phyloP scores from a whole-genome alignment of 2,797 vertebrate genomes.

The Onychomys leucogaster region DNA sequence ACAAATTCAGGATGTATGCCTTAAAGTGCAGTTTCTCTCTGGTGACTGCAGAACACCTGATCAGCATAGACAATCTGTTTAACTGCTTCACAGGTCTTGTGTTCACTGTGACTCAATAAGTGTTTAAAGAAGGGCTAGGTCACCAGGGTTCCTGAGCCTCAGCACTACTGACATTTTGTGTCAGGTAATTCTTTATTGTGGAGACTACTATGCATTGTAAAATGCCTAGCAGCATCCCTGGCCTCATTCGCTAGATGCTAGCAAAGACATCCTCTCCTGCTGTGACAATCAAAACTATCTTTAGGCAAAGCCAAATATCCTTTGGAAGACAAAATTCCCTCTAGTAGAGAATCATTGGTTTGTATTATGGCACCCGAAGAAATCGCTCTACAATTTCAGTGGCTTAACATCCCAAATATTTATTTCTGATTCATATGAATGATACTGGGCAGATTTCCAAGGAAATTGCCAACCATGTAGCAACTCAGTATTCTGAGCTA shows the following conservation, averaged over 20 bases:
- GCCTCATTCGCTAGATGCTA: background rate
- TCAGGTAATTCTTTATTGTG: background rate
- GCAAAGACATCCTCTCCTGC: background rate
- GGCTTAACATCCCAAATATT: background rate
- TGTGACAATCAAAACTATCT: background rate
- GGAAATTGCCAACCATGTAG: background rate
- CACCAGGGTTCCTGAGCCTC: background rate
- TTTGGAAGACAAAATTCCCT: background rate
- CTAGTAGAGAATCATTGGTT: background rate
- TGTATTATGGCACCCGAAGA: background rate
- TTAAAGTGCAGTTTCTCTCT: background rate
- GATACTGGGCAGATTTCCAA: background rate
- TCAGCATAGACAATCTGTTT: background rate
- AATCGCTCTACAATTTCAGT: background rate
- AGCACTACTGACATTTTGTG: background rate
- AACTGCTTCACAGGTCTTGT: background rate
- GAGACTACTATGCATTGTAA: background rate
- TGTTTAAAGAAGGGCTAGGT: background rate
- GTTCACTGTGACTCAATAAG: background rate
- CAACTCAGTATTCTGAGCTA: background rate
- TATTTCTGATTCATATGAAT: conserved; percentile 13
- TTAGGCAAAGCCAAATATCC: background rate
- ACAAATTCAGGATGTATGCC: background rate
- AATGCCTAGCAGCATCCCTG: background rate
- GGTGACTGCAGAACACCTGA: background rate